These are phyloP conservation scores for Hemiprocne comata DNA, from an alignment of 2,113 vertebrate genomes.

Conservation along the genomic window DNA sequence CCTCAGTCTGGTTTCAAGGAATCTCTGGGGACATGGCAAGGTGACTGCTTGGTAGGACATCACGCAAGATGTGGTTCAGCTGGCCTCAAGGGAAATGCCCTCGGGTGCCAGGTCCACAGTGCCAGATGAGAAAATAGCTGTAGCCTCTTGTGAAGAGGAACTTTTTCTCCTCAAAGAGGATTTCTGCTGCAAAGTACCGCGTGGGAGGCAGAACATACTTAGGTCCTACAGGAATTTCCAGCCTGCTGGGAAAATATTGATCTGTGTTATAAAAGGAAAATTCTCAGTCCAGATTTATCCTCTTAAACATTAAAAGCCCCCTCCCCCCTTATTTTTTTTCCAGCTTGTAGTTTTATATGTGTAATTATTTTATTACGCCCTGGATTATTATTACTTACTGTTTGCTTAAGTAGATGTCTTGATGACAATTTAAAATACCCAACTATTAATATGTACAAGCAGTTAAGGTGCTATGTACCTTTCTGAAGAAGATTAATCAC, in stretches of 20 bases:
- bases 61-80: not conserved
- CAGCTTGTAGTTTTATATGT: not conserved
- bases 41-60: not conserved
- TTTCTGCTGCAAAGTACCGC: not conserved
- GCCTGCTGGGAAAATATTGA: not conserved
- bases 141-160: not conserved
- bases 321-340: not conserved
- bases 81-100: not conserved
- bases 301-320: not conserved
- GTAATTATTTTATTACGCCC: not conserved
- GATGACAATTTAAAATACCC: not conserved
- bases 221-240: constrained; percentile 16
- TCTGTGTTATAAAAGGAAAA: constrained; percentile 15
- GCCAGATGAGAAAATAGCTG: not conserved
- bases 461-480: not conserved
- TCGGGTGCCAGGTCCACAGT: not conserved
- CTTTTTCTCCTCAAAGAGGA: not conserved
- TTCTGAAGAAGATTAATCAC: not conserved
- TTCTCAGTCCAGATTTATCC: not conserved
- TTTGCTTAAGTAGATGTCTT: not conserved
- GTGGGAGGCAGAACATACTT: not conserved
- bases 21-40: not conserved
- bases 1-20: not conserved
- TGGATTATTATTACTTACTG: not conserved
- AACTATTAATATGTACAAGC: not conserved